Evolutionary conservation across 2,797 vertebrate species (phyloP).

Genomic region (Phyllotis vaccarum): DNA sequence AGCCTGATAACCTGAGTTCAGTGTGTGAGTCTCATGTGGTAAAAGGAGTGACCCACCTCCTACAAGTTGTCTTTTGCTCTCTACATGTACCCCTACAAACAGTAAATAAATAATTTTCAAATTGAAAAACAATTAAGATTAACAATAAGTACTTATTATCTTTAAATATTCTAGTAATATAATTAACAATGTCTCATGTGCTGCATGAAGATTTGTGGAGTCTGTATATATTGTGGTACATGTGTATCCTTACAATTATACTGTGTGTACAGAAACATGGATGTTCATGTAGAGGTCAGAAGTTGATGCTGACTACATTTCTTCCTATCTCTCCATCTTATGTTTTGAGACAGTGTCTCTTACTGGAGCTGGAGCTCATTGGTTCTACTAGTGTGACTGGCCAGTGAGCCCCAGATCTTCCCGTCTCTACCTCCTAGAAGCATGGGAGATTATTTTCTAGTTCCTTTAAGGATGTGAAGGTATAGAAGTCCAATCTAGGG

Average conservation of each 20-base stretch:
- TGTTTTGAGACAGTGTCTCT: not conserved
- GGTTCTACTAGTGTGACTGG: not conserved
- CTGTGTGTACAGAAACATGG: not conserved
- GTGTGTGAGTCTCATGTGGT: too few species aligned
- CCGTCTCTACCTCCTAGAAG: not conserved
- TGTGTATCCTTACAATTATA: too few species aligned
- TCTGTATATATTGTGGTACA: not conserved
- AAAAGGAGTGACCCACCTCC: not conserved
- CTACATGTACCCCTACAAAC: not conserved
- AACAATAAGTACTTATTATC: not conserved
- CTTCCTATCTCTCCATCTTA: not conserved
- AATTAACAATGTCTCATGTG: not conserved
- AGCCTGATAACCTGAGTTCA: too few species aligned
- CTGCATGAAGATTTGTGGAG: not conserved
- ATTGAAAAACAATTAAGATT: not conserved
- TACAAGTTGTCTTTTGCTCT: not conserved
- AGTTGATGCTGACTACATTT: too few species aligned
- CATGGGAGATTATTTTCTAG: not conserved
- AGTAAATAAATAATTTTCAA: not conserved
- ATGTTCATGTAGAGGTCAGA: not conserved
- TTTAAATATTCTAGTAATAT: not conserved
- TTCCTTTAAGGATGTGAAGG: not conserved
- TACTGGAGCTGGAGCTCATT: not conserved
- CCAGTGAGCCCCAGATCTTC: too few species aligned
- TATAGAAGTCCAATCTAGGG: not conserved